Conservation (phyloP, 2,888 invertebrate genomes). For the Orgyia antiqua region DNA sequence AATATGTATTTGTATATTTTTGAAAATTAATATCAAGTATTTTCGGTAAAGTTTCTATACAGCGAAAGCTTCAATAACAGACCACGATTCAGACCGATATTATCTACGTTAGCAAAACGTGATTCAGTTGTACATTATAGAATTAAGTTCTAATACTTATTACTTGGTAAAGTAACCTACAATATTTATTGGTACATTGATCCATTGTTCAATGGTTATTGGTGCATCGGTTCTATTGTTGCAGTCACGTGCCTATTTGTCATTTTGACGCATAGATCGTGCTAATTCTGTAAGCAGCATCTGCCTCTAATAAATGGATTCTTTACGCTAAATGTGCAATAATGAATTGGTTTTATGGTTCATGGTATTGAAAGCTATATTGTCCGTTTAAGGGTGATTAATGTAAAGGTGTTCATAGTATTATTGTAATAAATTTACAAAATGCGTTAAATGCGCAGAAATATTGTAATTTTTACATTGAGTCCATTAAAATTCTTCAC, state of each 20-base stretch:
- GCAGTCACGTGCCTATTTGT: constrained; percentile 51
- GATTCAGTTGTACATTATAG: constrained; percentile 34
- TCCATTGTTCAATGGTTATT: constrained; percentile 43
- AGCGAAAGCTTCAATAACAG: no score
- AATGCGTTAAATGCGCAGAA: no score
- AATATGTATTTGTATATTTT: no score
- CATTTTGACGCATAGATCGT: constrained; percentile 40
- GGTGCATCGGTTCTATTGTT: constrained; percentile 44
- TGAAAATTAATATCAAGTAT: no score
- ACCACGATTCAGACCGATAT: no score
- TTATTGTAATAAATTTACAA: no score
- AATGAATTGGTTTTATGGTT: constrained; percentile 18
- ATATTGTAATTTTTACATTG: no score
- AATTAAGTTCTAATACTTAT: constrained; percentile 44
- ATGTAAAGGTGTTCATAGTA: no score
- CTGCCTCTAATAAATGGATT: constrained; percentile 23
- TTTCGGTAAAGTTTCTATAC: no score
- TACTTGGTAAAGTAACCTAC: constrained; percentile 16
- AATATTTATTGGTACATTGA: constrained; percentile 16
- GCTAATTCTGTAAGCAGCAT: constrained; percentile 22
- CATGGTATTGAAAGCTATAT: constrained; percentile 4
- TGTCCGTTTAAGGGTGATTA: no score
- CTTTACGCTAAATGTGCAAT: constrained; percentile 23
- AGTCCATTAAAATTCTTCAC: no score
- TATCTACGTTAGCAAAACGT: constrained; percentile 45